Percentiles rank a stretch among this genome's conserved stretches.
phyloP scores from a whole-genome alignment of 2,797 vertebrate genomes.

The Nannoperca australis region DNA sequence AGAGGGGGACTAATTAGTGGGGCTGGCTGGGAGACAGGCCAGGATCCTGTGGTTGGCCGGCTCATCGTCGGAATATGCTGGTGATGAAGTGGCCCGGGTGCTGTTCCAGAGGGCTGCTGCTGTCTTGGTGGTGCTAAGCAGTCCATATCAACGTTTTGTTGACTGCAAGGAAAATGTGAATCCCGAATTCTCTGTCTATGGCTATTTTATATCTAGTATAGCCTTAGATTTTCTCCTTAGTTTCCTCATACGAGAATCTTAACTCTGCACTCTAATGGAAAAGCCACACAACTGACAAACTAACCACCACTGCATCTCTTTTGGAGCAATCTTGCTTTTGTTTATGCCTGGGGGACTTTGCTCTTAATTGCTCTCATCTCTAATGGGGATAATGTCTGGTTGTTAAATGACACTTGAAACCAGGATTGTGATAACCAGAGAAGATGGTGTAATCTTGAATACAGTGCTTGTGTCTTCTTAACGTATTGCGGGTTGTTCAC shows the following conservation, averaged over 20 bases:
- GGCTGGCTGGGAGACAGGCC: constrained; percentile 81
- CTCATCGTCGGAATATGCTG: constrained; percentile 57
- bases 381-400: constrained; percentile 47
- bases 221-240: neutral
- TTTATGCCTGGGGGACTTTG: constrained; percentile 60
- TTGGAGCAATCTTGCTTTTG: constrained; percentile 35
- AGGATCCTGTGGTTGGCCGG: constrained; percentile 75
- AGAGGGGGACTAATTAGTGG: constrained; percentile 81
- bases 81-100: constrained; percentile 67
- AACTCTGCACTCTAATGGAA: constrained; percentile 21
- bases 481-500: constrained; percentile 20
- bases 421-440: constrained; percentile 34
- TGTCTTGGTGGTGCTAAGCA: constrained; percentile 23
- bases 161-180: constrained; percentile 17
- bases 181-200: constrained; percentile 9
- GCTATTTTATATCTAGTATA: neutral
- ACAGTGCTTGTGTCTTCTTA: constrained; percentile 19
- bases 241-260: constrained; percentile 11
- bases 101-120: constrained; percentile 61
- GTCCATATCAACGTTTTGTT: constrained; percentile 11
- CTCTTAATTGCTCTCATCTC: constrained; percentile 59
- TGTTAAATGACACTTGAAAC: constrained; percentile 64
- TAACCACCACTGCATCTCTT: constrained; percentile 13
- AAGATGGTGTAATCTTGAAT: constrained; percentile 36
- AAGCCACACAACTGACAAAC: constrained; percentile 24